Conservation (phyloP, 2,888 invertebrate species). For the Trichogramma dendrolimi region DNA sequence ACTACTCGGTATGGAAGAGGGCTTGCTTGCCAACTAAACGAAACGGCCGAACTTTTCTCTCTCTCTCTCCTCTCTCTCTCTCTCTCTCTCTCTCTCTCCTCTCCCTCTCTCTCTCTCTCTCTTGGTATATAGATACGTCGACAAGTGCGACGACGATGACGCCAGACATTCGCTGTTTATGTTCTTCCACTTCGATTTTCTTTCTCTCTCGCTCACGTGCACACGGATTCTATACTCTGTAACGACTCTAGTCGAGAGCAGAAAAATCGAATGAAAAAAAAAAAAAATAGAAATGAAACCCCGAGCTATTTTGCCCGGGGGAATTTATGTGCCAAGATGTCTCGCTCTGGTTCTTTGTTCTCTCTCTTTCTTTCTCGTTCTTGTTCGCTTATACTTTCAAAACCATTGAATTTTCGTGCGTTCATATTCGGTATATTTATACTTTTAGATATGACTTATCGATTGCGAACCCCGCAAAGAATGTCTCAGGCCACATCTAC, state of each 20-base stretch:
- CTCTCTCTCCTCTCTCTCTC: constrained; percentile 23
- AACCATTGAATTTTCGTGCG: constrained; percentile 24
- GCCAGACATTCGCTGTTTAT: constrained; percentile 19
- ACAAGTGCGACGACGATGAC: constrained; percentile 27
- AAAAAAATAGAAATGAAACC: constrained; percentile 24
- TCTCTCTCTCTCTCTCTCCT: constrained; percentile 11
- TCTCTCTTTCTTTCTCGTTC: constrained; percentile 8
- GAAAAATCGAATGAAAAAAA: constrained; percentile 26
- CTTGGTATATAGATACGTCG: neutral
- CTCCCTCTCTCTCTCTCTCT: constrained; percentile 8
- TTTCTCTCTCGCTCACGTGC: constrained; percentile 19
- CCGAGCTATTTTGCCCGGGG: constrained; percentile 15
- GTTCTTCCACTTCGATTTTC: constrained; percentile 23
- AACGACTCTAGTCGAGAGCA: constrained; percentile 2
- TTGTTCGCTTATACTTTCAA: no score
- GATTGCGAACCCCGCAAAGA: neutral
- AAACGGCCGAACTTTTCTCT: constrained; percentile 29
- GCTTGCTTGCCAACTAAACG: constrained; percentile 28
- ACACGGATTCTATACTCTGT: neutral
- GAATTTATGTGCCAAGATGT: constrained; percentile 25
- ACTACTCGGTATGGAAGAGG: neutral
- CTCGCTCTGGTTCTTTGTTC: neutral
- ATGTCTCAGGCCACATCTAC: no score
- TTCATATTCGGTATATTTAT: neutral
- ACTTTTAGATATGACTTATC: constrained; percentile 10